Evolutionary conservation across 2,113 vertebrate species (phyloP), one percentile per base, ranked within the genome.

Genomic region (Butorides virescens): DNA sequence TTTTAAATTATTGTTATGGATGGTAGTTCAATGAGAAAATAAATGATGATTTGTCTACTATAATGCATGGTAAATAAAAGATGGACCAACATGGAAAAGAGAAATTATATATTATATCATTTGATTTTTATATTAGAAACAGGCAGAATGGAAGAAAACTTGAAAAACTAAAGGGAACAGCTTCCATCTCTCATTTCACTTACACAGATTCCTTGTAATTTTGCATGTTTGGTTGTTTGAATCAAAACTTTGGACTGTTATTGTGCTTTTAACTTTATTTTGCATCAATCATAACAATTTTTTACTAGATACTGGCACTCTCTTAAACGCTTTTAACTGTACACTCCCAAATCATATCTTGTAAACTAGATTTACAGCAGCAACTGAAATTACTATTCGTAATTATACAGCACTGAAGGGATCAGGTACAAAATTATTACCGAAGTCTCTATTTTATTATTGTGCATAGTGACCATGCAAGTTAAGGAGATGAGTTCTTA

Each of bases 1-100:
- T 98, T 98, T 98, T 98, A 98, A 98, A 98, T 98, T 98, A 98
- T 98, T 98, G 97, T 98, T 98, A 96, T 95, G 91, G 91, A 97
- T 97, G 92, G 89, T 88, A 97, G 92, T 95, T 97, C 95, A 97
- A 87, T 90, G 83, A 97, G 92, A 97, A 98, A 98, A 97, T 97
- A 98, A 97, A 96, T 93, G 86, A 95, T 97, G 88, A 96, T 97
- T 97, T 97, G 86, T 95, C 94, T 95, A 20, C 81, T 97, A 32
- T 95, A 96, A 93, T 91, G 71, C 74, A 78, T 92, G 91, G 97
- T 98, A 98, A 98, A 97, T 97, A 97, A 98, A 98, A 98, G 95
- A 97, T 95, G 65, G 96, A 89, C 90, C 76, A 90, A 86, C 53
- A 67, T 3, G 19, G 39, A 92, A 93, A 73, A 76, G 47, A 94